phyloP scores from a whole-genome alignment of 2,797 vertebrate species.

The Sternotherus odoratus region DNA sequence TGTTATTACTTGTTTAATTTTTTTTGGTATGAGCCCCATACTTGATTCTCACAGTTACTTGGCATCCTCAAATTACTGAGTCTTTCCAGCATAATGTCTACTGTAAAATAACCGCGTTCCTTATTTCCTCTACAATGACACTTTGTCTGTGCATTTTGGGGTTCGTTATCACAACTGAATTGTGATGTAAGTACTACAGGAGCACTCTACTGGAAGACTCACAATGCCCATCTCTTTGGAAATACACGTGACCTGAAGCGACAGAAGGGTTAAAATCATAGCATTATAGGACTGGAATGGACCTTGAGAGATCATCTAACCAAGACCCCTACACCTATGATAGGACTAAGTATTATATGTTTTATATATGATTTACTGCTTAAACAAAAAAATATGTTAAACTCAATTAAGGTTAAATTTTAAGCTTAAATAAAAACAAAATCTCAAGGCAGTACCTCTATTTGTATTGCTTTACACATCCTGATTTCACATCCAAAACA shows the following conservation, averaged over 20 bases:
- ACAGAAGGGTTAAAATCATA: not conserved
- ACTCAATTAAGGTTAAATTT: not conserved
- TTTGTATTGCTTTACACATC: not conserved
- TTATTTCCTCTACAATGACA: not conserved
- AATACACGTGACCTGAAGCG: not conserved
- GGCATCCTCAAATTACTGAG: not conserved
- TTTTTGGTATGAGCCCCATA: not conserved
- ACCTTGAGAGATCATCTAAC: too few relatives aligned
- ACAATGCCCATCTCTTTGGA: not conserved
- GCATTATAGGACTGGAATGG: too few relatives aligned
- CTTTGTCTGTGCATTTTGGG: not conserved
- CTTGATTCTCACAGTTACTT: not conserved
- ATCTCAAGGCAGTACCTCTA: not conserved
- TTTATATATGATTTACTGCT: not conserved
- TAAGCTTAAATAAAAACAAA: not conserved
- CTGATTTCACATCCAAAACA: not conserved
- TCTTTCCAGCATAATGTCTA: not conserved
- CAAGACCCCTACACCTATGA: too few relatives aligned
- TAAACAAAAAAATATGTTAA: not conserved
- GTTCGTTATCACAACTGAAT: conserved; percentile 32
- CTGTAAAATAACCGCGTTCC: not conserved
- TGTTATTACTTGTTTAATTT: not conserved
- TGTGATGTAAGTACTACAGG: not conserved
- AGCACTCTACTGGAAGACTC: conserved; percentile 10
- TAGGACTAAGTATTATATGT: too few relatives aligned